A percentile compares a stretch with the other conserved stretches of the same genome.
These are phyloP conservation scores for Phrynosoma blainvillii DNA, from an alignment of 2,113 vertebrate species.

Conservation along the genomic window DNA sequence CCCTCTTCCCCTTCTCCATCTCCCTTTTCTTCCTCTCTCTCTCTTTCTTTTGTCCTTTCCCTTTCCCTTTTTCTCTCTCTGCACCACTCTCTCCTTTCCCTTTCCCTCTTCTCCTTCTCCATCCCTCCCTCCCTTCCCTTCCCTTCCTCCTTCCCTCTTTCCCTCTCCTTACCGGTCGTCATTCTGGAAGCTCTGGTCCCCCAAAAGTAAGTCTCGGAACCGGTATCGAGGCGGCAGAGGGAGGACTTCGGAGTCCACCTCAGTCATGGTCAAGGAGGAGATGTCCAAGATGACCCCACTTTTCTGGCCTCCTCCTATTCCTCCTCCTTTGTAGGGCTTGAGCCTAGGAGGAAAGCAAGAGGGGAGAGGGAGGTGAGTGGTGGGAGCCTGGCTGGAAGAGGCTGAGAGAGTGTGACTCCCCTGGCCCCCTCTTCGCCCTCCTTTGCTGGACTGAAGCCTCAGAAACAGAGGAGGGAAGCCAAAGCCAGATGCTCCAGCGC, in stretches of 20 bases:
- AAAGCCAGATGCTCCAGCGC: too few relatives aligned
- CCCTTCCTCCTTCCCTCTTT: fast-evolving
- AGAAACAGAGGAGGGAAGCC: too few relatives aligned
- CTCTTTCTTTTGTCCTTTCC: too few relatives aligned
- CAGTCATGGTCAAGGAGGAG: slow-evolving; percentile 85
- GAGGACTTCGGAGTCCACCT: slow-evolving; percentile 90
- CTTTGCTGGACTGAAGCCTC: too few relatives aligned
- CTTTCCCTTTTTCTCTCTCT: too few relatives aligned
- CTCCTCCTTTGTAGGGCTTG: slow-evolving; percentile 45
- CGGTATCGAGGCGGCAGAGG: slow-evolving; percentile 93
- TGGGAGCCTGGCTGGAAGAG: slow-evolving; percentile 1
- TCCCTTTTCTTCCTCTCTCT: too few relatives aligned
- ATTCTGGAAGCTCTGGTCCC: slow-evolving; percentile 92
- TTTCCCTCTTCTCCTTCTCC: neutral
- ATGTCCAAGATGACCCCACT: slow-evolving; percentile 86
- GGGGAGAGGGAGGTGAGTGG: neutral
- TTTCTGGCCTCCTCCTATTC: slow-evolving; percentile 71
- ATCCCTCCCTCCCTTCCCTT: neutral
- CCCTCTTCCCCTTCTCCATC: too few relatives aligned
- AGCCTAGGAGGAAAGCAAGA: slow-evolving; percentile 73
- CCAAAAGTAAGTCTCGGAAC: slow-evolving; percentile 93
- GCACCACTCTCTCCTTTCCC: fast-evolving
- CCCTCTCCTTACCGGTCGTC: slow-evolving; percentile 89
- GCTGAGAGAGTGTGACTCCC: neutral
- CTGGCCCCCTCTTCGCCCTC: too few relatives aligned